phyloP scores from a whole-genome alignment of 1,140 invertebrate species.

The Aphidius ervi region DNA sequence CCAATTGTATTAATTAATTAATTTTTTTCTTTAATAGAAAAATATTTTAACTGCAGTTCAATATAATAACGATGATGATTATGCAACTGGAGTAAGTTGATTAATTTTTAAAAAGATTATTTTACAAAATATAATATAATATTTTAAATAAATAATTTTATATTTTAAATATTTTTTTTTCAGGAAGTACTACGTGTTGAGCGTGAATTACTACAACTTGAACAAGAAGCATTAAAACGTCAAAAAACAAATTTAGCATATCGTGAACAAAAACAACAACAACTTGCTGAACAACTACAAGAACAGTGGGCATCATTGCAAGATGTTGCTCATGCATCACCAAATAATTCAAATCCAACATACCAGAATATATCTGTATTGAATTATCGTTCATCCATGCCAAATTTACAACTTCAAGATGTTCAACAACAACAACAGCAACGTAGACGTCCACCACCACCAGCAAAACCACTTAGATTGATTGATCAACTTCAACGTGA shows the following conservation, averaged over 20 bases:
- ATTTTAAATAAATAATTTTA: neutral
- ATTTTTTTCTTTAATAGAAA: constrained; percentile 32
- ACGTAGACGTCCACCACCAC: constrained; percentile 47
- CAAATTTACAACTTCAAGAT: constrained; percentile 59
- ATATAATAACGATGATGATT: constrained; percentile 44
- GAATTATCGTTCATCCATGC: constrained; percentile 67
- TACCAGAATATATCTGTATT: constrained; percentile 38
- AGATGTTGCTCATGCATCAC: constrained; percentile 37
- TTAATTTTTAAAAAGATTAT: neutral
- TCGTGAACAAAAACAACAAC: constrained; percentile 54
- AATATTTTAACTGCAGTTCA: constrained; percentile 30
- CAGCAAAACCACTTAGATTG: constrained; percentile 51
- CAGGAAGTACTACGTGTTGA: constrained; percentile 72
- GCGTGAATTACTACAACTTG: constrained; percentile 68
- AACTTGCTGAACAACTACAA: constrained; percentile 44
- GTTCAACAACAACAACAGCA: constrained; percentile 17
- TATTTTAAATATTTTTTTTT: constrained; percentile 3
- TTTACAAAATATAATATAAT: neutral
- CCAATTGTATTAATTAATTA: neutral
- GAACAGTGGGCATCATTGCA: constrained; percentile 51
- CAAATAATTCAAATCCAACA: constrained; percentile 12
- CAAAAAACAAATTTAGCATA: constrained; percentile 67
- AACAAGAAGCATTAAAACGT: constrained; percentile 72
- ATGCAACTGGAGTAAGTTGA: constrained; percentile 41
- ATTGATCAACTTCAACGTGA: constrained; percentile 50